Evolutionary conservation across 30 jellyfish, hydroid and myxozoan genomes (phyloP).

Genomic region (Turritopsis dohrnii): DNA sequence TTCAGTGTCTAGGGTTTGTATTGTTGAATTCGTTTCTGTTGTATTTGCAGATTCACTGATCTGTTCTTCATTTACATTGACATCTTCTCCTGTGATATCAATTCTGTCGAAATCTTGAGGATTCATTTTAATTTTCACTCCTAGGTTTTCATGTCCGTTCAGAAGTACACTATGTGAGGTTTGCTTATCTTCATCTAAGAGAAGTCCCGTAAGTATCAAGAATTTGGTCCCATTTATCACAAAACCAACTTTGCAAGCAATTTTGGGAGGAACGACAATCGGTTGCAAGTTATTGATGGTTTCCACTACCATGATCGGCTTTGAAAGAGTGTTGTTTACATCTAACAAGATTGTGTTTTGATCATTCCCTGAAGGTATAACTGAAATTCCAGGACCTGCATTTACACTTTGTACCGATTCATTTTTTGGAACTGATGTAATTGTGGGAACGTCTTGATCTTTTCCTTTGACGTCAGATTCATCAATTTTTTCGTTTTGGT

Average conservation of each 20-base stretch:
- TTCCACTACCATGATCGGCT: constrained; percentile 67
- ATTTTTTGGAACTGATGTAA: not conserved
- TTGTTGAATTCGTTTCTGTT: too few relatives aligned
- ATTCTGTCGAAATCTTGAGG: constrained; percentile 68
- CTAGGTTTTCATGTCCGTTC: constrained; percentile 59
- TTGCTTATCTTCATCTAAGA: constrained; percentile 35
- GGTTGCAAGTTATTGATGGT: constrained; percentile 67
- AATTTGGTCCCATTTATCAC: constrained; percentile 54
- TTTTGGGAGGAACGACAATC: constrained; percentile 58
- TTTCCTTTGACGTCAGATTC: not conserved
- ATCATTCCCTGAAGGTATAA: constrained; percentile 11
- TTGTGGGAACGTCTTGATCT: not conserved
- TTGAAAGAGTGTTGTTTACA: constrained; percentile 57
- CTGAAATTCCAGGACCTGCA: not conserved
- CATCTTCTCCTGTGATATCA: constrained; percentile 82
- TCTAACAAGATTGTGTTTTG: constrained; percentile 46
- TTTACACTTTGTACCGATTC: not conserved
- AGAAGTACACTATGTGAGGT: constrained; percentile 43
- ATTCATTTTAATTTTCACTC: constrained; percentile 46
- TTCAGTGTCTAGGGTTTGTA: constrained; percentile 5
- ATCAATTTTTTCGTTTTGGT: not conserved
- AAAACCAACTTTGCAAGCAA: constrained; percentile 71
- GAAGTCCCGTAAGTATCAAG: constrained; percentile 57
- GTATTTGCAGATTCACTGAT: constrained; percentile 1
- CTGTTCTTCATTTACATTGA: constrained; percentile 18